Evolutionary conservation across 1,140 invertebrate species (phyloP), one percentile per base, ranked within the genome.

Genomic region (Solen grandis): DNA sequence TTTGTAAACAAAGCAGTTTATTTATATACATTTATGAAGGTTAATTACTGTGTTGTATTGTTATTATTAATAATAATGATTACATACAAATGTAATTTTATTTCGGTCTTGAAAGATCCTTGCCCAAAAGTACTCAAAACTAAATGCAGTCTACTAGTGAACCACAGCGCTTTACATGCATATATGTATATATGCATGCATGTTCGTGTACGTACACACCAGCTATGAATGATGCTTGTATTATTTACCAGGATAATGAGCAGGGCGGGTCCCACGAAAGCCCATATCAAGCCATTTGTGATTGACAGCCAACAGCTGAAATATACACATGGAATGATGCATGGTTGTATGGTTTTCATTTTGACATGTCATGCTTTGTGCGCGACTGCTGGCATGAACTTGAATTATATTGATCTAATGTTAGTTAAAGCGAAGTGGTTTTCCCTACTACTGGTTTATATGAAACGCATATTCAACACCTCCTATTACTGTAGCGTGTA

Each of bases 281-380:
- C 85, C 82, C 83, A 88, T 2, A 88, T 76, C 0, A 86, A 35
- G 19, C 83, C 83, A 38, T 77, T 36, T 31, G 75, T 19, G 22
- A 84, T 38, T 13, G 83, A 76, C 74, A 88, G 54, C 86, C 86
- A 88, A 54, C 86, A 88, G 46, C 86, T 88, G 54, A 22, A 82
- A 68, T 27, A n/a, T 10, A 33, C 27, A 54, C n/a, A n/a, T n/a
- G n/a, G n/a, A n/a, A n/a, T n/a, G n/a, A n/a, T n/a, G n/a, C n/a
- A n/a, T n/a, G n/a, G n/a, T n/a, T n/a, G n/a, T n/a, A n/a, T n/a
- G n/a, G n/a, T n/a, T n/a, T n/a, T n/a, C n/a, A n/a, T n/a, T n/a
- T n/a, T n/a, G n/a, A n/a, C n/a, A n/a, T n/a, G n/a, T n/a, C n/a
- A n/a, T n/a, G n/a, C n/a, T n/a, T n/a, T n/a, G 10, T 27, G 8